Evolutionary conservation across 2,113 vertebrate genomes (phyloP).

Genomic region (Lepisosteus oculatus): DNA sequence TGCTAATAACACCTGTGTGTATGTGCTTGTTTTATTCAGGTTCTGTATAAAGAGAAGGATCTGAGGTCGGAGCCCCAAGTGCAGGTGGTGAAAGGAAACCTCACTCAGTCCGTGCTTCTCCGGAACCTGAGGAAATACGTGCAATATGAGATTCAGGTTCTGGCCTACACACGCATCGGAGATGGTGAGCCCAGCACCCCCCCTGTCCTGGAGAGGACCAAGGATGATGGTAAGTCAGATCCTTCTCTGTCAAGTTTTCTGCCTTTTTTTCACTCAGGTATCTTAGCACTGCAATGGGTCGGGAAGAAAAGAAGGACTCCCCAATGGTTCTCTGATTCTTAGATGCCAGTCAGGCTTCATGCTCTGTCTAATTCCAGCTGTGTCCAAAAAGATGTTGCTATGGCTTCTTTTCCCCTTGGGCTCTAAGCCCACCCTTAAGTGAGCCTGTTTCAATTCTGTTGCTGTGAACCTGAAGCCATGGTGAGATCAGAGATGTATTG

Average conservation of each 20-base stretch:
- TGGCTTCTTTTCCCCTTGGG: not conserved
- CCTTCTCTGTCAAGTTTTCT: not conserved
- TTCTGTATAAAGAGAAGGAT: constrained; percentile 74
- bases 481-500: no score
- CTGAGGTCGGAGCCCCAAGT: constrained; percentile 61
- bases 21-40: constrained; percentile 51
- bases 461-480: not conserved
- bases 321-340: not conserved
- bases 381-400: constrained; percentile 18
- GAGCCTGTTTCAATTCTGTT: not conserved
- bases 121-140: constrained; percentile 73
- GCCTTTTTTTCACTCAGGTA: not conserved
- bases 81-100: constrained; percentile 73
- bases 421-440: not conserved
- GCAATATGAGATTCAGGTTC: constrained; percentile 79
- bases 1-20: constrained; percentile 29
- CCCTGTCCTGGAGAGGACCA: constrained; percentile 73
- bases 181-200: constrained; percentile 78
- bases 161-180: constrained; percentile 84
- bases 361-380: constrained; percentile 28
- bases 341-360: constrained; percentile 18
- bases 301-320: no score
- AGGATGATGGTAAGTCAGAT: constrained; percentile 79
- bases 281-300: not conserved
- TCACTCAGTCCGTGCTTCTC: constrained; percentile 71